These are phyloP conservation scores for Drosophila meridiana DNA, from an alignment of 2,888 invertebrate genomes.

Conservation along the genomic window DNA sequence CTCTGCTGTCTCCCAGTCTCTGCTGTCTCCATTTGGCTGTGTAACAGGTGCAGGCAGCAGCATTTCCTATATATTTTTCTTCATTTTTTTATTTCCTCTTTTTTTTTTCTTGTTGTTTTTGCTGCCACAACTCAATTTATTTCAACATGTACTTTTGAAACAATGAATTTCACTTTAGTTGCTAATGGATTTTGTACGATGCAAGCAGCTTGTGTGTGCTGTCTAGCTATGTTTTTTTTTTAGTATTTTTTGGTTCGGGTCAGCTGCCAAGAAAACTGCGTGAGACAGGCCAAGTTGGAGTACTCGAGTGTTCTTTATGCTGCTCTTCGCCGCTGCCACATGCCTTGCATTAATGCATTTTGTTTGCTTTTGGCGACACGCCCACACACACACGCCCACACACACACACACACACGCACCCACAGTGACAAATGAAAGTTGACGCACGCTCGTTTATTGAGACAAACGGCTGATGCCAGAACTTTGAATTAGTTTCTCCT, in stretches of 20 bases:
- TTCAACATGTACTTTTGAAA: conserved; percentile 82
- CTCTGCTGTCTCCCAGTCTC: conserved; percentile 4
- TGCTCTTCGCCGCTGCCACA: conserved; percentile 22
- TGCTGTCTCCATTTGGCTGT: conserved; percentile 54
- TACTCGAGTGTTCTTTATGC: conserved; percentile 34
- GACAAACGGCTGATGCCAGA: conserved; percentile 62
- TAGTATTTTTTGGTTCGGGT: conserved; percentile 49
- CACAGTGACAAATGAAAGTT: conserved; percentile 77
- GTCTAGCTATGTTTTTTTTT: conserved; percentile 25
- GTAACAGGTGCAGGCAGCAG: conserved; percentile 74
- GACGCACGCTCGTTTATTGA: conserved; percentile 67
- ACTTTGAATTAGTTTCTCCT: conserved; percentile 22
- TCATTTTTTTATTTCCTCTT: not conserved
- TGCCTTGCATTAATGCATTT: conserved; percentile 74
- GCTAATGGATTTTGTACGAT: conserved; percentile 79
- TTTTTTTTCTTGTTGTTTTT: conserved; percentile 34
- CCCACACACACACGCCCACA: conserved; percentile 6
- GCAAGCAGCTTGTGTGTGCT: conserved; percentile 45
- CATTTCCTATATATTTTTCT: conserved; percentile 17
- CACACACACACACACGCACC: conserved; percentile 10
- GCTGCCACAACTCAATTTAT: conserved; percentile 82
- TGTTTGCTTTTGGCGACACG: conserved; percentile 68
- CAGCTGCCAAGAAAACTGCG: conserved; percentile 72
- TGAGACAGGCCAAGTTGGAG: conserved; percentile 57
- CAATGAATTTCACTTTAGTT: conserved; percentile 82